Base-by-base conservation (phyloP, 2,888 invertebrate species). In the Eristalinus sepulchralis region DNA sequence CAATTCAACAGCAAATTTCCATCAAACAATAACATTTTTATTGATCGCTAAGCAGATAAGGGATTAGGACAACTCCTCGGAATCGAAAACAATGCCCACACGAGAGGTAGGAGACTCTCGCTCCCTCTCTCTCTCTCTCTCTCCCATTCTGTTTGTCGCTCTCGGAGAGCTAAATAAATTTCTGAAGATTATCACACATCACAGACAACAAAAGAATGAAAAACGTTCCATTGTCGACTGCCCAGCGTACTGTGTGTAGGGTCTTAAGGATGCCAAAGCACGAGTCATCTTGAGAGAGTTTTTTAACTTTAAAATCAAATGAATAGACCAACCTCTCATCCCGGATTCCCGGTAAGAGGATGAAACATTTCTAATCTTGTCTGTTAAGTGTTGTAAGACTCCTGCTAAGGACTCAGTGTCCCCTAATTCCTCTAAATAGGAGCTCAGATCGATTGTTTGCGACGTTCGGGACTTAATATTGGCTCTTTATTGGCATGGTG, bases 31-130 rank as follows among this genome's bases (percentile, higher is more conserved):
- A 67, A 64, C 34, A 64, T 66, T 66, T 75, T 47, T 47, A 66
- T 76, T 59, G 57, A 75, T 66, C 57, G 57, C 47, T 57, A 36
- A 73, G 34, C 70, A 60, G 59, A 59, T 59, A 36, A 71, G 60
- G 39, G 71, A 71, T 71, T 60, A 71, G 60, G 39, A 47, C n/a
- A 24, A 39, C 47, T 47, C 47, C 47, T 47, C 4, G 47, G 47
- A 47, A 47, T 17, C 47, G 47, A 47, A 8, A 8, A 47, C 47
- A 47, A 47, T 17, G 47, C 17, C 39, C 47, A 17, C 47, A 0
- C n/a, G 47, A 47, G 47, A 47, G 47, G 47, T 47, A 47, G 13
- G 36, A 36, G 36, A 13, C 36, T 36, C 36, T 36, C 1, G 11
- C n/a, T n/a, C n/a, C n/a, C n/a, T n/a, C n/a, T n/a, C n/a, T n/a